phyloP scores from a whole-genome alignment of 2,888 invertebrate species.

The Leucania comma region DNA sequence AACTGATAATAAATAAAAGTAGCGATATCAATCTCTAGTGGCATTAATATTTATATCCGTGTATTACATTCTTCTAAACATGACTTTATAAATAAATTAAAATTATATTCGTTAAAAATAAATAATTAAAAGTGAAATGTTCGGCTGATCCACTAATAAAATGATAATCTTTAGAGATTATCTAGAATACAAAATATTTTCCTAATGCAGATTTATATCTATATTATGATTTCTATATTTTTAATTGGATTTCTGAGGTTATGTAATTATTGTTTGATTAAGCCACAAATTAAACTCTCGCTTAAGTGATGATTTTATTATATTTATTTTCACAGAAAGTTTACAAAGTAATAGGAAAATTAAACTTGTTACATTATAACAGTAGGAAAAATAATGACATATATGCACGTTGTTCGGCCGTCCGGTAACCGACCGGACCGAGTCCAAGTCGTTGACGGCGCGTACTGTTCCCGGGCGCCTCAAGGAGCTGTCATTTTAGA shows the following conservation, averaged over 20 bases:
- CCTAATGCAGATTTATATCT: conserved; percentile 11
- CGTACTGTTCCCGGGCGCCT: too few relatives aligned
- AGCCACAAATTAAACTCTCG: neutral
- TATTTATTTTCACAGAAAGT: too few relatives aligned
- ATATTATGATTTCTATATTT: conserved; percentile 12
- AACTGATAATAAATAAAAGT: conserved; percentile 45
- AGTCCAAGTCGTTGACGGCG: too few relatives aligned
- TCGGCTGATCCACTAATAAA: neutral
- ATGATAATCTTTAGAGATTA: conserved; percentile 32
- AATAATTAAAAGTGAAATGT: conserved; percentile 15
- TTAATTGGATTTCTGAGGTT: conserved; percentile 5
- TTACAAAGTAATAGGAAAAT: too few relatives aligned
- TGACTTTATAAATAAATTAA: conserved; percentile 8
- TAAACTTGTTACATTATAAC: too few relatives aligned
- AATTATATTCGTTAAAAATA: conserved; percentile 13
- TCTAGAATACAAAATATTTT: conserved; percentile 25
- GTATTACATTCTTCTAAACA: conserved; percentile 28
- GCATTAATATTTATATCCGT: conserved; percentile 35
- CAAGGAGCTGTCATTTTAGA: too few relatives aligned
- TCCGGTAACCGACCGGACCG: too few relatives aligned
- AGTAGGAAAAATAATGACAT: too few relatives aligned
- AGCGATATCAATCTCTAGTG: conserved; percentile 44
- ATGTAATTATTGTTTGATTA: neutral
- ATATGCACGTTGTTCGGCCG: too few relatives aligned
- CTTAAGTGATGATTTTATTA: neutral